Conservation (phyloP, 1,140 invertebrate species). For the Arion vulgaris region DNA sequence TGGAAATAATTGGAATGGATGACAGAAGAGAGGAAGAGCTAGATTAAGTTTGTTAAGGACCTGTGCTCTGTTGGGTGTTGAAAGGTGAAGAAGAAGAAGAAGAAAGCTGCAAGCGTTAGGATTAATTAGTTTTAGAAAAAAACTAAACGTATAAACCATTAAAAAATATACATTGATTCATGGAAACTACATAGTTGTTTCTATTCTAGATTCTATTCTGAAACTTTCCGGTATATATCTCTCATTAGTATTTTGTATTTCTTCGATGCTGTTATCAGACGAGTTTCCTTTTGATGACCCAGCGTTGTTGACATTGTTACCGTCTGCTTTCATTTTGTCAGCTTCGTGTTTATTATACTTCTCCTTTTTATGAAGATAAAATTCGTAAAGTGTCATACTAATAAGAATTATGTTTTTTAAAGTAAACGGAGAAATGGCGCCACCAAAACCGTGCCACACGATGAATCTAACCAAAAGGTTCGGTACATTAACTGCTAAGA, state of each 20-base stretch:
- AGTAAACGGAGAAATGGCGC: constrained; percentile 76
- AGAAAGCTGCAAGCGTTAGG: too few relatives aligned
- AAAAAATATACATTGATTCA: too few relatives aligned
- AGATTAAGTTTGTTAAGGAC: too few relatives aligned
- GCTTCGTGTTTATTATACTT: constrained; percentile 9
- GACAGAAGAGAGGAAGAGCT: too few relatives aligned
- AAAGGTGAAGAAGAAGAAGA: too few relatives aligned
- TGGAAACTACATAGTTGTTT: too few relatives aligned
- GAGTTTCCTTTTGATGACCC: neutral
- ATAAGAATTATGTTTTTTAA: constrained; percentile 75
- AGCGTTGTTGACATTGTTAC: neutral
- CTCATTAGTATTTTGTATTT: neutral
- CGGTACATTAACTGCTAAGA: constrained; percentile 76
- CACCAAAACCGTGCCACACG: constrained; percentile 73
- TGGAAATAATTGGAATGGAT: too few relatives aligned
- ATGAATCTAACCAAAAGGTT: constrained; percentile 77
- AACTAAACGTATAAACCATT: too few relatives aligned
- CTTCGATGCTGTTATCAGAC: neutral
- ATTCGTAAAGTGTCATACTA: constrained; percentile 43
- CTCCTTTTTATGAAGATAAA: constrained; percentile 48
- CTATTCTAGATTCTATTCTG: neutral
- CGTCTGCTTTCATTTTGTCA: neutral
- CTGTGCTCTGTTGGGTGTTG: too few relatives aligned
- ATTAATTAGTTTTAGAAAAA: too few relatives aligned
- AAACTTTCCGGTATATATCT: neutral